A percentile compares a stretch with the other conserved stretches of the same genome.
These are phyloP conservation scores for Fissipunctia ypsillon DNA, from an alignment of 2,888 invertebrate genomes.

Conservation along the genomic window DNA sequence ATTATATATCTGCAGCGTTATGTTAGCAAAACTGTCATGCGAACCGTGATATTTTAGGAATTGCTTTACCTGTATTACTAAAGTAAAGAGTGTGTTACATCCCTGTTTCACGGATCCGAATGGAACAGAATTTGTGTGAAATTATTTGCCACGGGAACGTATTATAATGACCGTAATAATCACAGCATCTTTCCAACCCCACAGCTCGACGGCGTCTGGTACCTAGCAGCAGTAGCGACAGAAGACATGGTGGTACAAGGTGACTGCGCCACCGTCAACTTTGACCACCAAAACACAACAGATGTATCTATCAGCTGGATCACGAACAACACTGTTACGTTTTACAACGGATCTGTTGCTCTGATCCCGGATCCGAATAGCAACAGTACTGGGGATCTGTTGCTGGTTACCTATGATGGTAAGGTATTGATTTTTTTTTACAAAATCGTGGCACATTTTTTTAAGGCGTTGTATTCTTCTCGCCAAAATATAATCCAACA, in stretches of 20 bases:
- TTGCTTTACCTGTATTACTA: not conserved
- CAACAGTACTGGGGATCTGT: conserved; percentile 80
- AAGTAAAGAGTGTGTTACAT: not conserved
- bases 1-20: not conserved
- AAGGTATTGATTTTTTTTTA: conserved; percentile 33
- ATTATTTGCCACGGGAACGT: not conserved
- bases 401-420: conserved; percentile 85
- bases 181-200: not conserved
- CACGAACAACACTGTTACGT: conserved; percentile 81
- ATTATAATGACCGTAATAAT: not conserved
- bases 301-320: conserved; percentile 86
- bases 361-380: conserved; percentile 79
- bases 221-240: conserved; percentile 81
- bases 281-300: conserved; percentile 85
- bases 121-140: not conserved
- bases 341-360: conserved; percentile 84
- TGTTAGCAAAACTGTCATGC: not conserved
- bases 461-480: not conserved
- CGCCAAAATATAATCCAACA: no score
- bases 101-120: not conserved
- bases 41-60: not conserved
- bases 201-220: conserved; percentile 86
- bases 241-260: conserved; percentile 81
- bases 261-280: conserved; percentile 84
- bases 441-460: not conserved